These are phyloP conservation scores for Petroica traversi DNA, from an alignment of 2,113 vertebrate genomes.

Conservation along the genomic window DNA sequence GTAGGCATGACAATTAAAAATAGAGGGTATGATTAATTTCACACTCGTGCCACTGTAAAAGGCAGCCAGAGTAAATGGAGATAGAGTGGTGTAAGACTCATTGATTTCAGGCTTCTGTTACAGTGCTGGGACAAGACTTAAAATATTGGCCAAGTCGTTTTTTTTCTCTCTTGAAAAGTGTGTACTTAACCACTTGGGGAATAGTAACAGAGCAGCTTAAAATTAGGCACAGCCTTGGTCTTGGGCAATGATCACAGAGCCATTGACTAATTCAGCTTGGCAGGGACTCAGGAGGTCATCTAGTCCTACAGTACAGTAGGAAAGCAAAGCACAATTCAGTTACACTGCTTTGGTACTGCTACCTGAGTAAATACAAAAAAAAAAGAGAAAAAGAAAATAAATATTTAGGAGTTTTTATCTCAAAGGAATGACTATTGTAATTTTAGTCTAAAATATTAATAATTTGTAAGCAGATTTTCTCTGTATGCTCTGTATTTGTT, in stretches of 20 bases:
- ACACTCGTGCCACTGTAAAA: neutral
- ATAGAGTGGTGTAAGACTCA: neutral
- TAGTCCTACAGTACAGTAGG: neutral
- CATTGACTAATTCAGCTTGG: neutral
- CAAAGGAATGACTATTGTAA: neutral
- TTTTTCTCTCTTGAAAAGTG: neutral
- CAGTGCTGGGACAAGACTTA: neutral
- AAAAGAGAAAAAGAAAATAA: neutral
- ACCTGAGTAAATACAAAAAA: neutral
- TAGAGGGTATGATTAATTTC: neutral
- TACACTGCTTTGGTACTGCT: neutral
- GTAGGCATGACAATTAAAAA: neutral
- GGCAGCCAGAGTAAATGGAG: neutral
- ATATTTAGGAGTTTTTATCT: neutral
- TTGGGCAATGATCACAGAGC: neutral
- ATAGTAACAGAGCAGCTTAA: neutral
- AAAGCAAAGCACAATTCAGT: neutral
- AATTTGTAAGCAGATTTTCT: neutral
- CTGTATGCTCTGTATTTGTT: neutral
- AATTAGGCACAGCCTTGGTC: neutral
- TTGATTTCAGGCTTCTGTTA: neutral
- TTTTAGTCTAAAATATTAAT: neutral
- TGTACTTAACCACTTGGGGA: neutral
- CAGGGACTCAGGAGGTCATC: neutral
- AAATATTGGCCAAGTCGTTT: neutral